Evolutionary conservation across 2,797 vertebrate species (phyloP).

Genomic region (Masticophis lateralis): DNA sequence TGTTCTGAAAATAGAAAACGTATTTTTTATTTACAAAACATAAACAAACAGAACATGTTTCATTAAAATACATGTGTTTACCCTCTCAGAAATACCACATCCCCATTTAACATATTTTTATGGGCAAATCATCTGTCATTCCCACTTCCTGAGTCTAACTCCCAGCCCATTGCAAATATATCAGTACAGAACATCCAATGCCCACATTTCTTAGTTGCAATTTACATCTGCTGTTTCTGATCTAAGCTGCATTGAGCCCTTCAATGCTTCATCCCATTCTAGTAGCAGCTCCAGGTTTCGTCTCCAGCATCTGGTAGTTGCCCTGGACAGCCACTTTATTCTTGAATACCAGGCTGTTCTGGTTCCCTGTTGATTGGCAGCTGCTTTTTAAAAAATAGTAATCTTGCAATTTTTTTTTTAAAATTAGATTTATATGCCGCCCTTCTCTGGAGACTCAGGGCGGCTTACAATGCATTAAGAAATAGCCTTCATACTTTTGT

Average conservation of each 20-base stretch:
- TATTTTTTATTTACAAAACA: not conserved
- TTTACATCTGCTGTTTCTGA: not conserved
- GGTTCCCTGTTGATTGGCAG: not conserved
- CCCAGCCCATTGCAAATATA: not conserved
- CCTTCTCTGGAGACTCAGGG: no score
- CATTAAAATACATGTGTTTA: not conserved
- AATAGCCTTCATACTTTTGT: no score
- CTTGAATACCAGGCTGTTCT: not conserved
- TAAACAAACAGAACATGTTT: not conserved
- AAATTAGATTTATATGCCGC: no score
- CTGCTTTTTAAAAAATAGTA: not conserved
- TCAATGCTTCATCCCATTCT: not conserved
- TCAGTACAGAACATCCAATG: not conserved
- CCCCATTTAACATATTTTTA: not conserved
- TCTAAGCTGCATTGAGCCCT: not conserved
- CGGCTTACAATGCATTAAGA: no score
- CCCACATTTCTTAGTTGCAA: not conserved
- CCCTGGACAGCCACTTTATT: not conserved
- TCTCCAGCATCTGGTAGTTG: not conserved
- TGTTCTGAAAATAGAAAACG: not conserved
- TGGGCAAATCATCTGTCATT: not conserved
- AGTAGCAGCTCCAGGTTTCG: not conserved
- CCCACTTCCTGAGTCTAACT: not conserved
- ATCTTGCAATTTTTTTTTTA: not conserved
- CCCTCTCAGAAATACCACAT: not conserved